Percentiles rank a stretch among this genome's conserved stretches.
phyloP scores from a whole-genome alignment of 2,113 vertebrate species.

The Xiphophorus couchianus region DNA sequence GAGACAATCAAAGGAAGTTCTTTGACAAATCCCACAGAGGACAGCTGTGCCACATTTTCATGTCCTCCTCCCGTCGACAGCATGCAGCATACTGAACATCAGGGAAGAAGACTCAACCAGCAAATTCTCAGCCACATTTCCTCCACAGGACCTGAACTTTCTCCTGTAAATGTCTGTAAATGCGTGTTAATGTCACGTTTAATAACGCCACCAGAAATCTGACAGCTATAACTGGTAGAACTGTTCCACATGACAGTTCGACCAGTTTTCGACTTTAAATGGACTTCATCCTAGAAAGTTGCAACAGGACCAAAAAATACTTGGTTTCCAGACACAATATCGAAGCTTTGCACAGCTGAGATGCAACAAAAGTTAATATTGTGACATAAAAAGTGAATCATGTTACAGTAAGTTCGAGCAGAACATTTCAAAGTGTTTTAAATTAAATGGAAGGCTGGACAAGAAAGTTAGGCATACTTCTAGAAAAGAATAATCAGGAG shows the following conservation, averaged over 20 bases:
- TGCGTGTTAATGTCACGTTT: neutral
- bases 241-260: neutral
- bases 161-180: neutral
- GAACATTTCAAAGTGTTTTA: too few species aligned
- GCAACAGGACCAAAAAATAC: neutral
- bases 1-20: constrained; percentile 87
- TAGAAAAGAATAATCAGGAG: neutral
- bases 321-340: neutral
- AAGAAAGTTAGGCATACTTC: neutral
- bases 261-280: neutral
- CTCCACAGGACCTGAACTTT: constrained; percentile 7
- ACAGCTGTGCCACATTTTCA: constrained; percentile 72
- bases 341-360: neutral
- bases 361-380: neutral
- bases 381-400: too few species aligned
- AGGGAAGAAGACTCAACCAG: constrained; percentile 4
- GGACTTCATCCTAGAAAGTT: neutral
- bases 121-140: constrained; percentile 18
- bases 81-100: constrained; percentile 12
- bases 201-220: neutral
- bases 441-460: neutral
- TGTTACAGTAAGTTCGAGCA: neutral
- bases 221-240: neutral
- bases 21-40: constrained; percentile 90
- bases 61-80: constrained; percentile 13